Base-by-base conservation (phyloP, 2,797 vertebrate species). In the Emydoidea blandingii region DNA sequence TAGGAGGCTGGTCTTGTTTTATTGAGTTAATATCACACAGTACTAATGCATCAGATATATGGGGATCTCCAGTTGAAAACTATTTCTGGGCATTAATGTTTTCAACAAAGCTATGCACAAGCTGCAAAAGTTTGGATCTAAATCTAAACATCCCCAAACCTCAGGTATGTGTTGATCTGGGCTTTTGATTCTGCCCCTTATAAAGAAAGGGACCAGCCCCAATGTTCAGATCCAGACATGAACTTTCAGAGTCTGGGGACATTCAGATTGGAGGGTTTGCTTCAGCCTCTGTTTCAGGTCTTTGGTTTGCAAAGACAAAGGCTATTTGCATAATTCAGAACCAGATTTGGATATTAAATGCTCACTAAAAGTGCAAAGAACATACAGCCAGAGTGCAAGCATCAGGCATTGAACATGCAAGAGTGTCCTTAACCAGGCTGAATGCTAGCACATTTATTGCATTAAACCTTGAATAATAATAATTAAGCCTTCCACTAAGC, bases 171-270 rank as follows among this genome's bases (percentile, higher is more conserved):
- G 14, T 34, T 53, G 52, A 85, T 25, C 6, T 90, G 86, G 84
- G 34, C 3, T 84, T 76, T 3, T 0, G 1, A 19, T 4, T 12
- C 7, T 62, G 79, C 8, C 15, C 0, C 0, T 19, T 72, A 53
- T 14, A 86, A 53, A 72, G 72, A 41, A 6, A 76, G 18, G 16
- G 54, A 12, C 72, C 50, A 72, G 31, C 11, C 41, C 0, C 0
- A 81, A 19, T 2, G 25, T 72, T 44, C 27, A 34, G 68, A 14
- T 37, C 27, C 0, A 2, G 59, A 85, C 83, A 44, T 0, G 3
- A 11, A 47, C 0, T 8, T 62, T 0, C 2, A 0, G 1, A 3
- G 83, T 72, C 82, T 59, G 88, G 57, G 4, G 12, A 27, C 31
- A 7, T 44, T 74, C 53, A 4, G 83, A 34, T 88, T 87, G 87